Conservation (phyloP, 2,113 vertebrate genomes). For the Thamnaconus septentrionalis region DNA sequence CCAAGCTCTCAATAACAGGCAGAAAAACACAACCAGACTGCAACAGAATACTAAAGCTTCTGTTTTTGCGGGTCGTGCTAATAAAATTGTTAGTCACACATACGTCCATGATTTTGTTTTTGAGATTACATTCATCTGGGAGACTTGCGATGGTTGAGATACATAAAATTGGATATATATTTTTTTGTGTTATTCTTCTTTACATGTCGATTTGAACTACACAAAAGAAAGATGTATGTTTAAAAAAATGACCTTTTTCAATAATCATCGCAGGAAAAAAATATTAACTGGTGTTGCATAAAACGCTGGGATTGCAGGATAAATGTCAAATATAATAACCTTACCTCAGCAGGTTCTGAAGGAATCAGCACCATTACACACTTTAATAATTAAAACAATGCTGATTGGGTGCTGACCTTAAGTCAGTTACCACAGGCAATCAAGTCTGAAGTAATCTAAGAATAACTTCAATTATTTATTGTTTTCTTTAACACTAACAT, state of each 20-base stretch:
- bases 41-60: no score
- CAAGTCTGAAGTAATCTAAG: constrained; percentile 23
- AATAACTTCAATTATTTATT: constrained; percentile 14
- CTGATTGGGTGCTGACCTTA: constrained; percentile 20
- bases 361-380: constrained; percentile 7
- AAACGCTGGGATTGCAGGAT: not conserved
- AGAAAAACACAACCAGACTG: no score
- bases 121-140: no score
- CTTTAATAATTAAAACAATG: constrained; percentile 17
- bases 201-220: no score
- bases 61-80: no score
- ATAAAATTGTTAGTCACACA: no score
- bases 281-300: constrained; percentile 2
- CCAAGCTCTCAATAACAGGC: constrained; percentile 5
- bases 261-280: constrained; percentile 17
- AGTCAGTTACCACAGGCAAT: not conserved
- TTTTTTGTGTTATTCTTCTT: no score
- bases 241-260: not conserved
- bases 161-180: no score
- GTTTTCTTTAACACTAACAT: not conserved
- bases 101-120: no score
- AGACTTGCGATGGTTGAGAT: no score
- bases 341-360: constrained; percentile 7
- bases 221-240: no score
- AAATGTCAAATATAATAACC: constrained; percentile 47